These are phyloP conservation scores for Lepus europaeus DNA, from an alignment of 2,113 vertebrate genomes.

Conservation along the genomic window DNA sequence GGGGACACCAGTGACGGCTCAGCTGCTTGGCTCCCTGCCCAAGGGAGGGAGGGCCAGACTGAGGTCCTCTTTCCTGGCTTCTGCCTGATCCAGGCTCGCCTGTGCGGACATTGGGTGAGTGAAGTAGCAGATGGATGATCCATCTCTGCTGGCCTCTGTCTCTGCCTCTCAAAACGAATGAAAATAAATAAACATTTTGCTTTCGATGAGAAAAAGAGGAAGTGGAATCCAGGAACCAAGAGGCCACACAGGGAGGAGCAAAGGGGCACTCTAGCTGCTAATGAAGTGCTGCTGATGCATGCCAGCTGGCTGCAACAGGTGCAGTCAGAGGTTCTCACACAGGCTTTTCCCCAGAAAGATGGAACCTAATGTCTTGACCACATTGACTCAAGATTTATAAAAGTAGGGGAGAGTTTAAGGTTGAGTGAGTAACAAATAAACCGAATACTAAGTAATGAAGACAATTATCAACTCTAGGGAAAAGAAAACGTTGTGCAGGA, in stretches of 20 bases:
- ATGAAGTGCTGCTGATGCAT: background rate
- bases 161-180: too few relatives aligned
- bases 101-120: too few relatives aligned
- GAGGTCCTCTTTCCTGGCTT: too few relatives aligned
- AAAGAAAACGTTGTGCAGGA: background rate
- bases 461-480: slow-evolving; percentile 5
- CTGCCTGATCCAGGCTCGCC: too few relatives aligned
- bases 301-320: background rate
- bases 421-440: slow-evolving; percentile 14
- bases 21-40: too few relatives aligned
- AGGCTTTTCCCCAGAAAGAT: background rate
- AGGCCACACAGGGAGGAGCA: background rate
- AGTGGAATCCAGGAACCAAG: background rate
- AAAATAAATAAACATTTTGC: too few relatives aligned
- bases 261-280: background rate
- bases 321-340: background rate
- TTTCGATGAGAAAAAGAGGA: background rate
- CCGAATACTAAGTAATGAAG: background rate
- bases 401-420: background rate
- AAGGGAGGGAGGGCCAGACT: too few relatives aligned
- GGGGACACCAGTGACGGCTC: too few relatives aligned
- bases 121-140: too few relatives aligned
- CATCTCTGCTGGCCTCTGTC: too few relatives aligned
- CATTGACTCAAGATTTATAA: background rate
- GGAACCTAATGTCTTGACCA: background rate